Conservation (phyloP, 35 echinoderm and acorn worm species). For the Lytechinus variegatus region DNA sequence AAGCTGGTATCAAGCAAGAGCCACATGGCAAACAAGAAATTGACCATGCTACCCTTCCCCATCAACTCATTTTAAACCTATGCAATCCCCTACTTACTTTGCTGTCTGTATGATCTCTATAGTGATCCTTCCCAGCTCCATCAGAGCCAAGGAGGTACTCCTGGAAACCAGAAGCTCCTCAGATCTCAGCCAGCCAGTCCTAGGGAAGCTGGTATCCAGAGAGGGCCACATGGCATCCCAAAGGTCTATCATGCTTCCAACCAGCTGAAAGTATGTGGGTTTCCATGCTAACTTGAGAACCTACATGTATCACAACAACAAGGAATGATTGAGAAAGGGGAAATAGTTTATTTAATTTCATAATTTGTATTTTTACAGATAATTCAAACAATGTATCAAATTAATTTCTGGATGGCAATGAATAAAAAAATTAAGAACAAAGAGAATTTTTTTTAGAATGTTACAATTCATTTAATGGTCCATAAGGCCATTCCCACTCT, state of each 20-base stretch:
- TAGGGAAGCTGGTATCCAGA: neutral
- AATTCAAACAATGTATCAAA: too few species aligned
- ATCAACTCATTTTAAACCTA: too few species aligned
- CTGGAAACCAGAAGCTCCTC: neutral
- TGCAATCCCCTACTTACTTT: neutral
- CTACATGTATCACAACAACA: neutral
- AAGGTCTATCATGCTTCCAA: conserved; percentile 26
- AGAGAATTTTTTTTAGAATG: too few species aligned
- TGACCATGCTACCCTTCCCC: too few species aligned
- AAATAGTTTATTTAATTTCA: too few species aligned
- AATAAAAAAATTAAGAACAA: too few species aligned
- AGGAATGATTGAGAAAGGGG: neutral
- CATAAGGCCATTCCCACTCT: too few species aligned
- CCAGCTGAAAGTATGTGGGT: conserved; percentile 39
- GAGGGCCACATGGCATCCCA: conserved; percentile 47
- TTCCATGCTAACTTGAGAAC: conserved; percentile 35
- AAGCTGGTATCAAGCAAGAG: too few species aligned
- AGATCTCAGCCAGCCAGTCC: neutral
- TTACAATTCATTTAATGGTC: too few species aligned
- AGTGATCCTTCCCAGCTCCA: conserved; percentile 9
- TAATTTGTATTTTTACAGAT: too few species aligned
- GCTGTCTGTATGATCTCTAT: neutral
- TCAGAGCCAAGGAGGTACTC: neutral
- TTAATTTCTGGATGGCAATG: too few species aligned
- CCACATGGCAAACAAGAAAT: too few species aligned